Conservation (phyloP, 2,797 vertebrate species). For the Huso huso region DNA sequence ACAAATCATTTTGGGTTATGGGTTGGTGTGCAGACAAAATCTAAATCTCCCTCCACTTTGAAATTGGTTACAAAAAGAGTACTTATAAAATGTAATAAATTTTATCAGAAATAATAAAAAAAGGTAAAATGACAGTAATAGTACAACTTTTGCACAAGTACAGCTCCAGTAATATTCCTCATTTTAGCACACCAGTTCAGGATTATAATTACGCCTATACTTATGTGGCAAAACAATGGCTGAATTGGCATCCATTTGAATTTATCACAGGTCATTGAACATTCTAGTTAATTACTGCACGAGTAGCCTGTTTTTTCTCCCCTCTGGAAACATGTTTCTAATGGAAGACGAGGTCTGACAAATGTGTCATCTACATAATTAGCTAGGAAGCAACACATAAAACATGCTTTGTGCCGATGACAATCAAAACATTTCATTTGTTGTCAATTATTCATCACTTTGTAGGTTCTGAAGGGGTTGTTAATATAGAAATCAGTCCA, state of each 20-base stretch:
- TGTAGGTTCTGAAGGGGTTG: conserved; percentile 94
- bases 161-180: conserved; percentile 79
- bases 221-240: conserved; percentile 80
- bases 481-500: conserved; percentile 96
- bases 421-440: conserved; percentile 99
- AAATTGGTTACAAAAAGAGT: too few species aligned
- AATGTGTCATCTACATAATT: conserved; percentile 91
- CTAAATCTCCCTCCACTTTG: too few species aligned
- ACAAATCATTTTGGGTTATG: too few species aligned
- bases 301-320: conserved; percentile 74
- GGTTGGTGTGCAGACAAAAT: too few species aligned
- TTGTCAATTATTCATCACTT: conserved; percentile 98
- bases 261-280: conserved; percentile 84
- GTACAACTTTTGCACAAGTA: conserved; percentile 72
- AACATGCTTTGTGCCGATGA: conserved; percentile 82
- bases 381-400: conserved; percentile 87
- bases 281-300: conserved; percentile 83
- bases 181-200: conserved; percentile 73
- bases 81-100: too few species aligned
- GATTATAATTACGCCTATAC: conserved; percentile 76
- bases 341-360: conserved; percentile 82
- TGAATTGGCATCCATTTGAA: conserved; percentile 78
- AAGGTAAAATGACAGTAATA: conserved; percentile 36
- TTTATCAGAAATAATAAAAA: too few species aligned
- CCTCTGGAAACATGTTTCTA: conserved; percentile 78